Base-by-base conservation (phyloP, 2,888 invertebrate species). In the Suillia variegata region DNA sequence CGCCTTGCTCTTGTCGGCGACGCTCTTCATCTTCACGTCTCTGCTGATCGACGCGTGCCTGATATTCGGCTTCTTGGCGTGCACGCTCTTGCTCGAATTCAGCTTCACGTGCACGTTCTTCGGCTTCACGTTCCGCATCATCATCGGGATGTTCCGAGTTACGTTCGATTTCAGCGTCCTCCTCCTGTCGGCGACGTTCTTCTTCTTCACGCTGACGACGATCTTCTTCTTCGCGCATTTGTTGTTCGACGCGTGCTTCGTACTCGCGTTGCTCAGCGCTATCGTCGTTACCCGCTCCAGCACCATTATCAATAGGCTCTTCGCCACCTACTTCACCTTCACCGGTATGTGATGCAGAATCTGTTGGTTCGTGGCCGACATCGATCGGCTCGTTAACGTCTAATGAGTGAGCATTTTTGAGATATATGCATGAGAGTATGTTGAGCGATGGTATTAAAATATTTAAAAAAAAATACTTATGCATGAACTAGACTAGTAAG, bases 101-200 rank as follows among this genome's bases (percentile, higher is more conserved):
- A 1, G 15, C 12, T 45, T 15, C n/a, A 45, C 8, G 15, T 24
- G 31, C 4, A 54, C 18, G 8, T 20, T 10, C 8, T 54, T 57
- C 54, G n/a, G 15, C 22, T 50, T 50, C 62, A 62, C 56, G 59
- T 47, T 38, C 53, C 8, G 56, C 53, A 2, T 62, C 64, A 52
- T 65, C 63, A 53, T 62, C 63, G 33, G 62, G 13, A 50, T 12
- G 12, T 51, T 60, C 33, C 10, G 66, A 59, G 33, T 62, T 54
- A 10, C 6, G 21, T 26, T 61, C 58, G 48, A 62, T 62, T 10
- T 61, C 61, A 20, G 50, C 51, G 17, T 33, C 21, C 13, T 12
- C 10, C 31, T 48, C 2, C 12, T 34, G 20, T 2, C 34, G 10
- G 13, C 21, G 50, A 21, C n/a, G 12, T 6, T 15, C 38, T 54